Percentiles rank a stretch among this genome's conserved stretches.
Conservation (phyloP, 2,797 vertebrate species). For the Eutrigla gurnardus region DNA sequence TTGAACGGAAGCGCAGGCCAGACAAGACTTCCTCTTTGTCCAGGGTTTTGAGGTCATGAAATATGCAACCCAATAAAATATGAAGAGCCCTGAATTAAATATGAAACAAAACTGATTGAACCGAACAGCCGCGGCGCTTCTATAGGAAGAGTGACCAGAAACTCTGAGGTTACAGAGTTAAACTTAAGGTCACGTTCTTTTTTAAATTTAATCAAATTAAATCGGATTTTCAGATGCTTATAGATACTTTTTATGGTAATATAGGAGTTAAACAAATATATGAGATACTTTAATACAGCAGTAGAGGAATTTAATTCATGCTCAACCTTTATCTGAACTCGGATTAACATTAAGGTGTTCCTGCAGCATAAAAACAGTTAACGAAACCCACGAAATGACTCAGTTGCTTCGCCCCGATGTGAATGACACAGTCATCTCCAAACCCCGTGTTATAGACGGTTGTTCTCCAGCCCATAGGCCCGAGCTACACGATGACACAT, state of each 20-base stretch:
- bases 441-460: background rate
- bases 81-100: slow-evolving; percentile 72
- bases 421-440: background rate
- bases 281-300: background rate
- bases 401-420: background rate
- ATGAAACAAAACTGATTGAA: slow-evolving; percentile 68
- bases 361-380: background rate
- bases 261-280: background rate
- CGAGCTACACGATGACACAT: background rate
- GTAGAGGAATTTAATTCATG: background rate
- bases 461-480: slow-evolving; percentile 3
- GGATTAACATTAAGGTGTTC: background rate
- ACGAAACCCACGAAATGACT: background rate
- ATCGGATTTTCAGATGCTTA: background rate
- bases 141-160: slow-evolving; percentile 1
- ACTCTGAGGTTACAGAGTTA: background rate
- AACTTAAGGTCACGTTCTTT: background rate
- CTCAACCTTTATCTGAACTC: background rate
- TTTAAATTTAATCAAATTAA: background rate
- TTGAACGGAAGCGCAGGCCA: slow-evolving; percentile 21
- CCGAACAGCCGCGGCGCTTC: slow-evolving; percentile 2
- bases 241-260: background rate
- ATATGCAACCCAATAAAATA: slow-evolving; percentile 75
- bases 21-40: slow-evolving; percentile 61
- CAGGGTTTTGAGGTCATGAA: slow-evolving; percentile 64